Evolutionary conservation across 2,888 invertebrate genomes (phyloP), one percentile per base, ranked within the genome.

Genomic region (Trichopria drosophilae): DNA sequence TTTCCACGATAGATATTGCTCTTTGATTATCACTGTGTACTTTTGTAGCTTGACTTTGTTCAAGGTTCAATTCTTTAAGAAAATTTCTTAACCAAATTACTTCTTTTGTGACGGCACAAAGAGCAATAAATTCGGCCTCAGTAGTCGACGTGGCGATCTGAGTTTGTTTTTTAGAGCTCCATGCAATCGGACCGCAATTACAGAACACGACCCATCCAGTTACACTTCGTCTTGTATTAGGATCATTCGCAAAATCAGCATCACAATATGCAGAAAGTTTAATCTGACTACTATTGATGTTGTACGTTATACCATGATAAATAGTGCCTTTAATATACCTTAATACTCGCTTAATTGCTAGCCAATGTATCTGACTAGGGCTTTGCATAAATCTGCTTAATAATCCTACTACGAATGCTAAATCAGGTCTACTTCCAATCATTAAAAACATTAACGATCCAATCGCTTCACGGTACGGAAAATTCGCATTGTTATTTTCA

Each of bases 111-210:
- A 43, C 46, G 10, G 45, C 24, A 15, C 51, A 42, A 16, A 44
- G 12, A 4, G 54, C 51, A 10, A 51, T 40, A 32, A 47, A 51
- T 20, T 51, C 51, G 15, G 52, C 49, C 23, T 52, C 52, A 1
- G 49, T 52, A 6, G 52, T 20, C 13, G 46, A 52, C 5, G 28
- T 35, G n/a, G 48, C 49, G 24, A 46, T 31, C 13, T 19, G n/a
- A 12, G 39, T 32, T 32, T 55, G 55, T 18, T 46, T 46, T 4
- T 26, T 19, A 12, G 54, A 50, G 10, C 12, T 15, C 54, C 50
- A 54, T 7, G 46, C 41, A 13, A 54, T 36, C 13, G 28, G 37
- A 6, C 39, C 26, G 12, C 20, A 12, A 23, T 37, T 46, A 18
- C 46, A 13, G 4, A 42, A 18, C 16, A 24, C 39, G 7, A 40